Conservation (phyloP, 1,140 invertebrate species). For the Hylaeus anthracinus region DNA sequence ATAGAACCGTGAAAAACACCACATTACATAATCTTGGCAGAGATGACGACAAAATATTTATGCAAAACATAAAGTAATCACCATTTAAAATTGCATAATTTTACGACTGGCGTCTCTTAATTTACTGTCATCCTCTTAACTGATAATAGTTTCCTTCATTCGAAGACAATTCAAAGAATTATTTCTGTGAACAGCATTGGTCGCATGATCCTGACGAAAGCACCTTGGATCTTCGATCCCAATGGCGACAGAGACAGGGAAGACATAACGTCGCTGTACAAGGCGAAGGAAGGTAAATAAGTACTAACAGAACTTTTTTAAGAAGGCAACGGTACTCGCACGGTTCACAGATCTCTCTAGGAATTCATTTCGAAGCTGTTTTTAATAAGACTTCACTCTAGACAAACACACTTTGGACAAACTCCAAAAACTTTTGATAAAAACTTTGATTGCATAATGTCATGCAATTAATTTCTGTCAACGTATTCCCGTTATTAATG, state of each 20-base stretch:
- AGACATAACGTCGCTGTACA: conserved; percentile 88
- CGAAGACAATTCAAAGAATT: background rate
- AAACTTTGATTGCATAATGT: too few relatives aligned
- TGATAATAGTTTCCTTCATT: background rate
- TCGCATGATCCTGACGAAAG: conserved; percentile 88
- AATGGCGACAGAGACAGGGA: conserved; percentile 85
- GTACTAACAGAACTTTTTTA: background rate
- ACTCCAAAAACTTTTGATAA: too few relatives aligned
- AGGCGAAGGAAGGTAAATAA: conserved; percentile 85
- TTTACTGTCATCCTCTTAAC: background rate
- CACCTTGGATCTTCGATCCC: conserved; percentile 86
- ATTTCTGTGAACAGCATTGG: conserved; percentile 83
- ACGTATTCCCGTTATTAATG: too few relatives aligned
- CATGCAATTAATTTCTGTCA: too few relatives aligned
- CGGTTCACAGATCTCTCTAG: too few relatives aligned
- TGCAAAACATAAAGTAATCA: background rate
- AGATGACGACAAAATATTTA: background rate
- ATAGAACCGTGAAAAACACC: background rate
- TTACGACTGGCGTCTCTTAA: too few relatives aligned
- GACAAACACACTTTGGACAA: too few relatives aligned
- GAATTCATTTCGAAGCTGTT: background rate
- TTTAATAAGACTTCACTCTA: too few relatives aligned
- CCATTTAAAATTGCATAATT: background rate
- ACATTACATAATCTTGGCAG: background rate
- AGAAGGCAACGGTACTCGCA: background rate